Evolutionary conservation across 2,797 vertebrate genomes (phyloP).

Genomic region (Lophotriccus pileatus): DNA sequence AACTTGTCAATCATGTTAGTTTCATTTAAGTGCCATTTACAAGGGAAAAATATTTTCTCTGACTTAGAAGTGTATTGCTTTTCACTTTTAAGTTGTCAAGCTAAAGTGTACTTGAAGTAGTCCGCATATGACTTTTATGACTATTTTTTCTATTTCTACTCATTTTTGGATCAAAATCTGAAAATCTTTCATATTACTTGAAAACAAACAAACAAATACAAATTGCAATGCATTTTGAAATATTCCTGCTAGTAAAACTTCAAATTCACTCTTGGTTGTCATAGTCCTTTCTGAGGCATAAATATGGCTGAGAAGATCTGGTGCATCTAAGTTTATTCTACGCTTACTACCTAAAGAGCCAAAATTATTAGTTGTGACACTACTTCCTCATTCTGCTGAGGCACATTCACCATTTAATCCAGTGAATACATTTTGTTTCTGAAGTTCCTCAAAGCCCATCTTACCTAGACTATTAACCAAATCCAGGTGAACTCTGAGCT

Average conservation of each 20-base stretch:
- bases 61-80: conserved; percentile 39
- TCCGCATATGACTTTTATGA: not conserved
- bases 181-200: not conserved
- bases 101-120: conserved; percentile 17
- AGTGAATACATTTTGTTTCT: not conserved
- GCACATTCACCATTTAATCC: not conserved
- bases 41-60: conserved; percentile 34
- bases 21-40: conserved; percentile 65
- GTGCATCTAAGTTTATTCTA: not conserved
- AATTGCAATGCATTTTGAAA: not conserved
- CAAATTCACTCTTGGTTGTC: not conserved
- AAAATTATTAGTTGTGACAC: not conserved
- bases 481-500: not conserved
- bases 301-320: not conserved
- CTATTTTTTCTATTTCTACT: not conserved
- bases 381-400: not conserved
- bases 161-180: not conserved
- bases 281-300: not conserved
- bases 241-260: not conserved
- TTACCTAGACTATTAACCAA: not conserved
- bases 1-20: conserved; percentile 71
- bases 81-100: not conserved
- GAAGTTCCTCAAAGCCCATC: not conserved
- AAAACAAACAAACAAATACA: not conserved
- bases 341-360: not conserved